Base-by-base conservation (phyloP, 1,140 invertebrate genomes). In the Theocolax elegans region DNA sequence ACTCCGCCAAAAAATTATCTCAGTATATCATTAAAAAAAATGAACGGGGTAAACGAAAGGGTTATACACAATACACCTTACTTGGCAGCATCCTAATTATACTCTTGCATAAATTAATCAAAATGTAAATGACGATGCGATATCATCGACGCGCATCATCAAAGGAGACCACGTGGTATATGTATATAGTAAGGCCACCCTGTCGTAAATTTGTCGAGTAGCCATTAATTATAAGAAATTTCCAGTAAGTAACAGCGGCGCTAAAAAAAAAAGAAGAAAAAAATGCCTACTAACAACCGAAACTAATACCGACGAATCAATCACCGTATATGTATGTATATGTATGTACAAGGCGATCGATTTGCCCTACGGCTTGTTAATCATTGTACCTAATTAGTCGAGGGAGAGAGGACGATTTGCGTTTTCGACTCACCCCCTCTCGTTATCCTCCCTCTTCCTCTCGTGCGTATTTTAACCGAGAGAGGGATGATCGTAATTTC, bases 311-410 rank as follows among this genome's bases (percentile, higher is more conserved):
- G 31, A 23, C 35, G 49, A 38, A 54, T 66, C 27, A 66, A 66
- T 66, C 64, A 66, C 15, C 31, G 10, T 35, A 35, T 35, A 35
- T 10, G 31, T 35, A 10, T 35, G 31, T 35, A 10, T 10, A 10
- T 35, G 31, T 10, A 35, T 35, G 10, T 35, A 35, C 4, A 35
- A 35, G 31, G 19, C 31, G 38, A 12, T 56, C 72, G 72, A 79
- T 79, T 77, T 74, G 48, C 68, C 72, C 69, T 72, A 73, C 59
- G 67, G 73, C 77, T 70, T 78, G 78, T 80, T 80, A 81, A 80
- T 81, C 80, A 80, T 80, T 76, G 77, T 76, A 74, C 68, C 75
- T 79, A 80, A 81, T 81, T 81, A 80, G 74, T 76, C 76, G 59
- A 58, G 72, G 49, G 53, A 29, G 48, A 38, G n/a, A 35, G 40